A percentile compares a stretch with the other conserved stretches of the same genome.
Conservation (phyloP, 2,888 invertebrate genomes). For the Philopedon plagiatum region DNA sequence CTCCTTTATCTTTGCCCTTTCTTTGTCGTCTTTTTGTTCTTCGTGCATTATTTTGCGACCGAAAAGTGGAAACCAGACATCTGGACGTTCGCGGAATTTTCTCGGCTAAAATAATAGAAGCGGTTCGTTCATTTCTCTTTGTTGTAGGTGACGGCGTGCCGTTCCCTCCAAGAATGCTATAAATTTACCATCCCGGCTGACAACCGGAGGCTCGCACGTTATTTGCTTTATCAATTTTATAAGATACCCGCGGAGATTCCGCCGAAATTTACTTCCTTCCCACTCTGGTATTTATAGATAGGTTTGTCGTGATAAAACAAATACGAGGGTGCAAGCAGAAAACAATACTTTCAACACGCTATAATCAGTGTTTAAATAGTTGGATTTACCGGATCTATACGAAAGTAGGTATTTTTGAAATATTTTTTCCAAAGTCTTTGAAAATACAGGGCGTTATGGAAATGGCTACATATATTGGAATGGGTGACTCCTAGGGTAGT, state of each 20-base stretch:
- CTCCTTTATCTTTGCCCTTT: slow-evolving; percentile 43
- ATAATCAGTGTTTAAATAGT: no score
- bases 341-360: not conserved
- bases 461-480: no score
- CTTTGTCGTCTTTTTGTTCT: slow-evolving; percentile 47
- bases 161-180: slow-evolving; percentile 59
- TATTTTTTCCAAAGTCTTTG: no score
- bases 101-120: slow-evolving; percentile 64
- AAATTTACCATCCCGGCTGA: slow-evolving; percentile 53
- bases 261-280: slow-evolving; percentile 40
- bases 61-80: slow-evolving; percentile 57
- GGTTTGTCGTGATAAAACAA: slow-evolving; percentile 11
- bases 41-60: slow-evolving; percentile 50
- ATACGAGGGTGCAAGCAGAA: not conserved
- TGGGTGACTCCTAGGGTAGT: no score
- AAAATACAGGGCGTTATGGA: no score
- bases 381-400: no score
- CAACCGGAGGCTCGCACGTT: slow-evolving; percentile 59
- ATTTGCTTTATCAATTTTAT: slow-evolving; percentile 62
- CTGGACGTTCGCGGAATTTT: slow-evolving; percentile 63
- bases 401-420: no score
- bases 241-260: slow-evolving; percentile 51
- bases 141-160: slow-evolving; percentile 60
- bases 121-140: slow-evolving; percentile 57
- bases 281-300: slow-evolving; percentile 30